These are phyloP conservation scores for Garra rufa DNA, from an alignment of 2,113 vertebrate genomes.

Conservation along the genomic window DNA sequence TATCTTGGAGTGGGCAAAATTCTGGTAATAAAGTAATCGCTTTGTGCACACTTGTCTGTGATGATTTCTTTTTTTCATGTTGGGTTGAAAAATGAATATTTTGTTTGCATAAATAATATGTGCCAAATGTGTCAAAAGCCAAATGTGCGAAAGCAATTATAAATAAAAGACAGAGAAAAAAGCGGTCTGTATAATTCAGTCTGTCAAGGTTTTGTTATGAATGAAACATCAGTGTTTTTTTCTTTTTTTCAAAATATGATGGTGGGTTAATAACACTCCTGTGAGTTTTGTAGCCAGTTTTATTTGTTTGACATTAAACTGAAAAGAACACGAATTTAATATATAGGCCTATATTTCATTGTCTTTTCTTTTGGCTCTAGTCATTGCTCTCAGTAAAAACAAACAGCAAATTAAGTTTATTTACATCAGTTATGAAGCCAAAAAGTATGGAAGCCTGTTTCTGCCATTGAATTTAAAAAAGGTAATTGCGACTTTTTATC, in stretches of 20 bases:
- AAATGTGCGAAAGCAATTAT: conserved; percentile 4
- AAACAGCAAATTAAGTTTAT: no score
- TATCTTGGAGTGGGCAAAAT: background rate
- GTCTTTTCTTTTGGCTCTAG: background rate
- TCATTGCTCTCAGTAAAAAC: background rate
- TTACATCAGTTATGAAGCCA: no score
- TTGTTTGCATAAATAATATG: background rate
- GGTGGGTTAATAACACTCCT: background rate
- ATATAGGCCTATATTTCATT: background rate
- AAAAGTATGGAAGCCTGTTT: no score
- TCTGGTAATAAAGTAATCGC: conserved; percentile 12
- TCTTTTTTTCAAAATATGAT: background rate
- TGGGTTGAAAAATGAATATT: background rate
- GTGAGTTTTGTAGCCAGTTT: background rate
- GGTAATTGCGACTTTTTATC: no score
- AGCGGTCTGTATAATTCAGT: background rate
- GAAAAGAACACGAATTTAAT: background rate
- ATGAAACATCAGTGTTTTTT: background rate
- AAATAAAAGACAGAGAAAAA: conserved; percentile 9
- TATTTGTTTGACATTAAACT: background rate
- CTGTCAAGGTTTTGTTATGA: background rate
- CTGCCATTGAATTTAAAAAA: no score
- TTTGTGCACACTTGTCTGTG: conserved; percentile 12
- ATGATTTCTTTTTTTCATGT: background rate
- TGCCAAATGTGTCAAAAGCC: background rate